Evolutionary conservation across 2,113 vertebrate species (phyloP), one percentile per base, ranked within the genome.

Genomic region (Centrocercus urophasianus): DNA sequence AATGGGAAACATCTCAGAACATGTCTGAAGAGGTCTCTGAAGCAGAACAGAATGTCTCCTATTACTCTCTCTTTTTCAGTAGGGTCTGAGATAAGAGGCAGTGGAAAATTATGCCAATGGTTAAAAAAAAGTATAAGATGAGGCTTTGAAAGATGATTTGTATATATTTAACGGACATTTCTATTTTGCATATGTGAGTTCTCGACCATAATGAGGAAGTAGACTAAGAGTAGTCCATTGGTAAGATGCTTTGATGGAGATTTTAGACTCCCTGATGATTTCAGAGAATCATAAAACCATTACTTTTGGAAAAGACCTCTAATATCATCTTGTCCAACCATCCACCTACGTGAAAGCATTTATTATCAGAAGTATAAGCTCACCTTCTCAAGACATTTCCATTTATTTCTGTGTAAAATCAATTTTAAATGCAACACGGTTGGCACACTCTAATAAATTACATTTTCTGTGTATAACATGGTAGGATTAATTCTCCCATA

Each of bases 1-100:
- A 89, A 70, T 59, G 18, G 95, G 43, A 81, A 93, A 92, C 71
- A 86, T 11, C 43, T 74, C 74, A 61, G 47, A 90, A 81, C 13
- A 12, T 2, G 47, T 11, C 30, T 71, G 65, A 86, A 83, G 48
- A 57, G 16, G n/a, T 72, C 88, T 78, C 80, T 82, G n/a, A 65
- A 82, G 81, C 18, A 84, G 13, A 21, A 52, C 14, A 79, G 48
- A 78, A 14, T 2, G 2, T 56, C 34, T 81, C 71, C 61, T 72
- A 78, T 10, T 69, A 19, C 28, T 12, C 12, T 86, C 70, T 60
- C 4, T 84, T 74, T 94, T 88, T 52, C 71, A 84, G 38, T 71
- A 77, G 27, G 9, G 42, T 63, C 92, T 83, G 60, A 65, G 65
- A 61, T 93, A 89, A 59, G 7, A 83, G 21, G 28, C 11, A 6